These are phyloP conservation scores for Pandemis corylana DNA, from an alignment of 2,888 invertebrate genomes.

Conservation along the genomic window DNA sequence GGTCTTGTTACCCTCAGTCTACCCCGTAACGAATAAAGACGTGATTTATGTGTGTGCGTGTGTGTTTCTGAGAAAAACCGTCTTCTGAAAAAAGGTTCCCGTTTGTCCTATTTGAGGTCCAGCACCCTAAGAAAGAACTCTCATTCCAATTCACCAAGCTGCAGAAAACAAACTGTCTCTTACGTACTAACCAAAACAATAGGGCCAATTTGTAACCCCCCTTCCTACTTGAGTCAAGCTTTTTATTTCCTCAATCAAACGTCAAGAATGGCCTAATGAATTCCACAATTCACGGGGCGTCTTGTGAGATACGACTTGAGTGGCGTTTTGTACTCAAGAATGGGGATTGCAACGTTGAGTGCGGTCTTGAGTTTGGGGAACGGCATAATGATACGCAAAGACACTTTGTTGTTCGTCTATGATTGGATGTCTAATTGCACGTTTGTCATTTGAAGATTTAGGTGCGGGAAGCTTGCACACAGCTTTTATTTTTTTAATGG, in stretches of 20 bases:
- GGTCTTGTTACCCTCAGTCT: too few species aligned
- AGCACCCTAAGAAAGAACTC: neutral
- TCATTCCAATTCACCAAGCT: neutral
- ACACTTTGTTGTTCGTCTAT: neutral
- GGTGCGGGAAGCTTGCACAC: neutral
- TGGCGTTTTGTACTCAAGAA: constrained; percentile 23
- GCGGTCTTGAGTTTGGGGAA: neutral
- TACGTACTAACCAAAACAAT: constrained; percentile 61
- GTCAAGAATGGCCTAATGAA: constrained; percentile 81
- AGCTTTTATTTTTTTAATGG: too few species aligned
- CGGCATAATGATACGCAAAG: neutral
- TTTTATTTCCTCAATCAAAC: constrained; percentile 82
- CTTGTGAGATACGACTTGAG: constrained; percentile 5
- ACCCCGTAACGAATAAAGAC: too few species aligned
- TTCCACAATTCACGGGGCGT: constrained; percentile 52
- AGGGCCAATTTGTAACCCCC: constrained; percentile 61
- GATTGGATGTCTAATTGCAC: neutral
- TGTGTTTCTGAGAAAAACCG: too few species aligned
- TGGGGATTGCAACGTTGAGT: constrained; percentile 4
- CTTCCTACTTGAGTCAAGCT: constrained; percentile 63
- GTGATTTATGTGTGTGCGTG: too few species aligned
- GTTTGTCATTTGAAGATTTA: neutral
- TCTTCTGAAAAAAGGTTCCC: too few species aligned
- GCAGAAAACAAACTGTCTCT: constrained; percentile 34
- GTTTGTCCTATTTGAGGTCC: too few species aligned